A percentile compares a stretch with the other conserved stretches of the same genome.
phyloP scores from a whole-genome alignment of 2,113 vertebrate species.

The Anarhynchus alexandrinus region DNA sequence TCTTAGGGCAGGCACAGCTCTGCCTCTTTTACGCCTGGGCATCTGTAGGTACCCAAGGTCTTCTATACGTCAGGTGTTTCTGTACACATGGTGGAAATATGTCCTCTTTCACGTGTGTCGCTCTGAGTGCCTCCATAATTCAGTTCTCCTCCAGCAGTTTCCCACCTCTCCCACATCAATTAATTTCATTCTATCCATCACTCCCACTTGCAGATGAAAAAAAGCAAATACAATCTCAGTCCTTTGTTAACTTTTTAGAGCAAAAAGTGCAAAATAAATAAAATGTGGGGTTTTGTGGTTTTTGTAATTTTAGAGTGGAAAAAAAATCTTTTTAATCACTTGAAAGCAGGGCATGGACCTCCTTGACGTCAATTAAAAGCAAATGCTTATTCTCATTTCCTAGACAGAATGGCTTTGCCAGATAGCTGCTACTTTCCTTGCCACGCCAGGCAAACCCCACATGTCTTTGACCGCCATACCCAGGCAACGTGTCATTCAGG shows the following conservation, averaged over 20 bases:
- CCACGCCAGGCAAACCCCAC: neutral
- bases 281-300: neutral
- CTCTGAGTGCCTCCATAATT: neutral
- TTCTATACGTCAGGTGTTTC: neutral
- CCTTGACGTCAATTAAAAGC: neutral
- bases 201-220: neutral
- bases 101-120: neutral
- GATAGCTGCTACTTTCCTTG: neutral
- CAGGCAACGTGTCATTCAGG: fast-evolving
- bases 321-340: neutral
- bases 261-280: neutral
- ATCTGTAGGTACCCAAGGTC: neutral
- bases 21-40: neutral
- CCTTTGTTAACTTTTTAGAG: neutral
- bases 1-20: neutral
- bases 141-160: neutral
- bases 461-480: neutral
- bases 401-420: neutral
- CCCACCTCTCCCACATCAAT: neutral
- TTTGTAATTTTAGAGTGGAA: neutral
- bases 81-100: neutral
- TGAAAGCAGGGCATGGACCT: neutral
- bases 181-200: neutral
- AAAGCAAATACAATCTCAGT: neutral
- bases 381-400: neutral